Conservation (phyloP, 2,113 vertebrate species). For the Ceratotherium simum region DNA sequence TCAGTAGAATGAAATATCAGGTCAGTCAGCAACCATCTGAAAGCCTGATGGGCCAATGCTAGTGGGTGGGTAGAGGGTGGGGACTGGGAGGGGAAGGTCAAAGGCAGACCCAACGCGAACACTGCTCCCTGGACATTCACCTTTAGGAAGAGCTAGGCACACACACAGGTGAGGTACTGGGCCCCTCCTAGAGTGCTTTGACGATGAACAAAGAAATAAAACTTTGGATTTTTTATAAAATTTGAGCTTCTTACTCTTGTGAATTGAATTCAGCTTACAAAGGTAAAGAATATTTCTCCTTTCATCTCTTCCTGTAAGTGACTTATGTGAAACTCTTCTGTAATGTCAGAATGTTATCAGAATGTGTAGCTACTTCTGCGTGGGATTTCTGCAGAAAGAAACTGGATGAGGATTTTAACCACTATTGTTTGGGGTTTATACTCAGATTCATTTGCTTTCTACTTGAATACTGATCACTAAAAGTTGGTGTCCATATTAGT, state of each 20-base stretch:
- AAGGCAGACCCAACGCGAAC: neutral
- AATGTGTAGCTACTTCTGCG: neutral
- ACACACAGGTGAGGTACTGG: neutral
- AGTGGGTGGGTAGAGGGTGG: neutral
- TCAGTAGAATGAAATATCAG: neutral
- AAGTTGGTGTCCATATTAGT: neutral
- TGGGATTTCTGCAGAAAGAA: slow-evolving; percentile 34
- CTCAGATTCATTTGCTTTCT: slow-evolving; percentile 11
- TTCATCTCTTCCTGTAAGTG: neutral
- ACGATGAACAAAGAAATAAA: neutral
- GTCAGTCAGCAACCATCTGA: neutral
- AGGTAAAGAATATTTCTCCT: slow-evolving; percentile 21
- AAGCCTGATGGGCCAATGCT: slow-evolving; percentile 2
- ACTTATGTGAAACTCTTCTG: neutral
- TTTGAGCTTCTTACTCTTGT: neutral
- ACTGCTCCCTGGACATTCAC: neutral
- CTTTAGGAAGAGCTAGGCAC: neutral
- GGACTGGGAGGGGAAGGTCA: neutral
- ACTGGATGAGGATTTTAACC: neutral
- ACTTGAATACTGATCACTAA: neutral
- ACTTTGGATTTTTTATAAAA: neutral
- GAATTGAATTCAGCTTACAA: neutral
- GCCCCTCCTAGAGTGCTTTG: neutral
- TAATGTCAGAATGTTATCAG: neutral
- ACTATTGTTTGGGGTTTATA: neutral